A percentile compares a stretch with the other conserved stretches of the same genome.
Evolutionary conservation across 2,888 invertebrate species (phyloP).

Genomic region (Steinernema hermaphroditum): DNA sequence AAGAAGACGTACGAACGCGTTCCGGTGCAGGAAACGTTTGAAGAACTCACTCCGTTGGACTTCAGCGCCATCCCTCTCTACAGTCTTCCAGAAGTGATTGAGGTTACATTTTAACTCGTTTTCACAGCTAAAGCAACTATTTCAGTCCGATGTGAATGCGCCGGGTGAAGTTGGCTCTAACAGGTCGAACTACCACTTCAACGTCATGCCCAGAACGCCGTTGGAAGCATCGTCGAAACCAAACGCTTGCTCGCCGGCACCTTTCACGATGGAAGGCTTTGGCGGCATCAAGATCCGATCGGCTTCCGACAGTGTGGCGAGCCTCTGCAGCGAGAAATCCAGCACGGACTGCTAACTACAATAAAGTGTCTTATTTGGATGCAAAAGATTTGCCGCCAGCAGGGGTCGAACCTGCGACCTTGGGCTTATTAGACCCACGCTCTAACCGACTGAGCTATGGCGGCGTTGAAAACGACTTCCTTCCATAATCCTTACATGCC

Average conservation of each 20-base stretch:
- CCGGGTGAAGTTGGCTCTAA: too few relatives aligned
- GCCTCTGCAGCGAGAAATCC: neutral
- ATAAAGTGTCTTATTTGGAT: neutral
- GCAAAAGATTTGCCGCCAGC: slow-evolving; percentile 22
- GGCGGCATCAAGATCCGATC: neutral
- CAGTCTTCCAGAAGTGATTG: too few relatives aligned
- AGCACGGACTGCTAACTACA: neutral
- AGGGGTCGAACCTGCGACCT: slow-evolving; percentile 39
- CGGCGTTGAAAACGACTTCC: slow-evolving; percentile 7
- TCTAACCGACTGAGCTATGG: slow-evolving; percentile 46
- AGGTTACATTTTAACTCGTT: too few relatives aligned
- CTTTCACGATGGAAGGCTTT: neutral
- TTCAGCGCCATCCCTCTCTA: too few relatives aligned
- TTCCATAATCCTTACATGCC: neutral
- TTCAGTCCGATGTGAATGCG: too few relatives aligned
- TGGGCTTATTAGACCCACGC: slow-evolving; percentile 47
- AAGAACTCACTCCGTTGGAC: too few relatives aligned
- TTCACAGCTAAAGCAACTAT: too few relatives aligned
- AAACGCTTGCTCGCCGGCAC: neutral
- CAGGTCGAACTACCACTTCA: too few relatives aligned
- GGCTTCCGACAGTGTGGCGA: neutral
- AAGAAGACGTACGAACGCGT: too few relatives aligned
- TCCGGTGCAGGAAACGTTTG: too few relatives aligned
- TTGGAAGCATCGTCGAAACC: too few relatives aligned
- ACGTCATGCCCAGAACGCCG: too few relatives aligned